A percentile compares a stretch with the other conserved stretches of the same genome.
Conservation (phyloP, 2,797 vertebrate genomes). For the Lates japonicus region DNA sequence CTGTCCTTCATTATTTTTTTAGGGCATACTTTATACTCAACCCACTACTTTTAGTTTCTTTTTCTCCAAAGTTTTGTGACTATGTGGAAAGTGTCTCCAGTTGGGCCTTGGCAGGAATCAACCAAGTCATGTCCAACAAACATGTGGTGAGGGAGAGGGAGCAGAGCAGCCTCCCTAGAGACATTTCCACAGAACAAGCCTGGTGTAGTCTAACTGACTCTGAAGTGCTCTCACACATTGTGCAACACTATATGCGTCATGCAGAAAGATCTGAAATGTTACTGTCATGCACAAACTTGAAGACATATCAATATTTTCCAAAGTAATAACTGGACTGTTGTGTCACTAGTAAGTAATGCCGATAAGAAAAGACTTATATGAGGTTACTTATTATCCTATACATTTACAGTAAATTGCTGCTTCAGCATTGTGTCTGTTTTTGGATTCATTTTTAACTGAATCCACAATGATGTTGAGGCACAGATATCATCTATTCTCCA, state of each 20-base stretch:
- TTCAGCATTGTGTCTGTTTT: slow-evolving; percentile 21
- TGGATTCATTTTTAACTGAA: slow-evolving; percentile 39
- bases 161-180: slow-evolving; percentile 13
- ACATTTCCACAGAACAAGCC: slow-evolving; percentile 53
- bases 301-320: rapidly evolving
- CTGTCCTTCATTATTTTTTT: slow-evolving; percentile 19
- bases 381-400: slow-evolving; percentile 3
- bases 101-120: slow-evolving; percentile 54
- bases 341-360: background rate
- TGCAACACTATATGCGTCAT: slow-evolving; percentile 3
- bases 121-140: slow-evolving; percentile 36
- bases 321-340: background rate
- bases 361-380: slow-evolving; percentile 18
- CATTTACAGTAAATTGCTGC: slow-evolving; percentile 22
- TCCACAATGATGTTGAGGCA: slow-evolving; percentile 18
- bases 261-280: too few species aligned
- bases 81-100: slow-evolving; percentile 54
- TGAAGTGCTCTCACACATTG: slow-evolving; percentile 19
- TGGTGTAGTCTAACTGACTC: slow-evolving; percentile 2
- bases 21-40: background rate
- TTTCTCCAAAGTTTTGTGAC: slow-evolving; percentile 52
- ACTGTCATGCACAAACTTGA: rapidly evolving
- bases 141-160: slow-evolving; percentile 37
- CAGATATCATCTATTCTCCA: slow-evolving; percentile 40
- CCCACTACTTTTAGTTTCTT: slow-evolving; percentile 58